Evolutionary conservation across 2,113 vertebrate genomes (phyloP).

Genomic region (Psilopogon haemacephalus): DNA sequence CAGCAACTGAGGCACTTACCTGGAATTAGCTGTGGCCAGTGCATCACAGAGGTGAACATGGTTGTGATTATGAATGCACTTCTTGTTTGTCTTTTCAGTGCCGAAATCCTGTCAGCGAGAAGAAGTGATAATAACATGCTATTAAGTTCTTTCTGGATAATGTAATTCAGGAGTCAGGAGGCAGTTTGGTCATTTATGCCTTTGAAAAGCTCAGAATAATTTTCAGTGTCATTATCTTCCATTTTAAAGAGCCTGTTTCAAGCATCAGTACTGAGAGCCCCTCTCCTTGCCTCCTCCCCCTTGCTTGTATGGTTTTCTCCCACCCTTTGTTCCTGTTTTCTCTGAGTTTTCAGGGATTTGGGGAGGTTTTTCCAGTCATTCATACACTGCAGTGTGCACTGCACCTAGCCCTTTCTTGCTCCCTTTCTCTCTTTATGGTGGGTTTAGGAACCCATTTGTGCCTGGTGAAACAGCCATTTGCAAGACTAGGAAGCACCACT

Average conservation of each 20-base stretch:
- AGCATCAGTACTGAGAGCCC: slow-evolving; percentile 62
- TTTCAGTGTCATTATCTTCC: slow-evolving; percentile 78
- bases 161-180: slow-evolving; percentile 81
- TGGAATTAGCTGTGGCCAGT: slow-evolving; percentile 53
- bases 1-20: slow-evolving; percentile 33
- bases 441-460: background rate
- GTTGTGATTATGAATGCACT: slow-evolving; percentile 63
- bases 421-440: background rate
- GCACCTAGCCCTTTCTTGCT: background rate
- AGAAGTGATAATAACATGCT: slow-evolving; percentile 81
- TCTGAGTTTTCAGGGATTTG: slow-evolving; percentile 15
- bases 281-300: background rate
- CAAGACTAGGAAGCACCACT: accelerated
- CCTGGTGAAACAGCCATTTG: background rate
- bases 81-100: slow-evolving; percentile 80
- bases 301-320: slow-evolving; percentile 34
- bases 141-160: slow-evolving; percentile 83
- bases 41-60: slow-evolving; percentile 55
- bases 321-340: slow-evolving; percentile 48
- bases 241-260: slow-evolving; percentile 75
- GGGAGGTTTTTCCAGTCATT: background rate
- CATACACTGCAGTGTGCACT: background rate
- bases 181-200: slow-evolving; percentile 82
- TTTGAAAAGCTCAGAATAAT: slow-evolving; percentile 82
- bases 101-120: slow-evolving; percentile 77